Evolutionary conservation across 2,797 vertebrate genomes (phyloP).

Genomic region (Gymnothorax reevesii): DNA sequence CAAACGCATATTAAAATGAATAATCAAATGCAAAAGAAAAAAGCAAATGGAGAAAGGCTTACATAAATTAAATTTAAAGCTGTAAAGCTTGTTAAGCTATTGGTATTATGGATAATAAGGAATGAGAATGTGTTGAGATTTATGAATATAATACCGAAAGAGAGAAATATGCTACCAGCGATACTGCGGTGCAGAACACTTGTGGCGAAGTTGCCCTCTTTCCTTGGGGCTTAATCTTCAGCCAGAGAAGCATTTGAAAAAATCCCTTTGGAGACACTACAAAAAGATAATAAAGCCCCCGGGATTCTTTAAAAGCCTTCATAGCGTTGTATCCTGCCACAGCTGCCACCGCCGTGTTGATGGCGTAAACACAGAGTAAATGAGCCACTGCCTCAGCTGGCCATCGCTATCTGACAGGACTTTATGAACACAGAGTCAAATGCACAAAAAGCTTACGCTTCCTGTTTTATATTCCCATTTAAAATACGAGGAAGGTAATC

Average conservation of each 20-base stretch:
- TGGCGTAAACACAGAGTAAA: conserved; percentile 50
- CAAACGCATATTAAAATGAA: background rate
- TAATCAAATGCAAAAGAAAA: background rate
- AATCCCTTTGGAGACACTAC: background rate
- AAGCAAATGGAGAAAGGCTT: background rate
- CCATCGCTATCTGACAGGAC: conserved; percentile 40
- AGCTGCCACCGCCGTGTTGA: conserved; percentile 31
- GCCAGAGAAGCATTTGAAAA: background rate
- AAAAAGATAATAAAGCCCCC: background rate
- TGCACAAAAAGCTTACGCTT: conserved; percentile 33
- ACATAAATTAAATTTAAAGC: background rate
- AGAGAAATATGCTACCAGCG: background rate
- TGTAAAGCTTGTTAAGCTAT: background rate
- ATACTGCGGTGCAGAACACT: background rate
- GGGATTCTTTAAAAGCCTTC: background rate
- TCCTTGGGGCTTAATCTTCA: background rate
- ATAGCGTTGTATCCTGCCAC: conserved; percentile 31
- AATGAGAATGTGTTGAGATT: background rate
- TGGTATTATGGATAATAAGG: background rate
- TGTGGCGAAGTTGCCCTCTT: background rate
- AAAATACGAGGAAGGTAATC: conserved; percentile 29
- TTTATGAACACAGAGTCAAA: conserved; percentile 42
- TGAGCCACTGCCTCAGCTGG: conserved; percentile 34
- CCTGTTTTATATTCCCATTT: conserved; percentile 46
- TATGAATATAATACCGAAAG: background rate